Conservation (phyloP, 1,140 invertebrate genomes). For the Pantala flavescens region DNA sequence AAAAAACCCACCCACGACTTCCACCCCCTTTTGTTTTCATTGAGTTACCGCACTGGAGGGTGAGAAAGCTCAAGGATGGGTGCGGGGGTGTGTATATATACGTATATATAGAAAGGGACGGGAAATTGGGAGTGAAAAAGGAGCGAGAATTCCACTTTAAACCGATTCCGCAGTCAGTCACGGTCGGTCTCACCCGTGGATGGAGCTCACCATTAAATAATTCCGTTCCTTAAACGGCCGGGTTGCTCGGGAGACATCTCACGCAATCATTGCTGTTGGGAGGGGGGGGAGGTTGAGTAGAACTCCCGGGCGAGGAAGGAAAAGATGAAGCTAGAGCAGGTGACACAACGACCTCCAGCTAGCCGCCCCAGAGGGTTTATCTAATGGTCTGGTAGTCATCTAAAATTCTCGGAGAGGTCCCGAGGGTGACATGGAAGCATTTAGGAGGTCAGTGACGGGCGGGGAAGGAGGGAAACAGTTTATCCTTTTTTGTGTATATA, state of each 20-base stretch:
- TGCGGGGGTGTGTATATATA: background rate
- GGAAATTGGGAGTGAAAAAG: background rate
- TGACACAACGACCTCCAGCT: background rate
- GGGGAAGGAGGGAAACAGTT: background rate
- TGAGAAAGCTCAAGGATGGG: background rate
- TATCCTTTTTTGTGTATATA: background rate
- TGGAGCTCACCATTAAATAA: slow-evolving; percentile 5
- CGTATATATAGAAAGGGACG: background rate
- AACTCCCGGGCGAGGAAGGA: background rate
- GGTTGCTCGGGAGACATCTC: background rate
- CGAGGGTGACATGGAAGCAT: background rate
- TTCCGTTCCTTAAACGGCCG: background rate
- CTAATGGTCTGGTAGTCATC: background rate
- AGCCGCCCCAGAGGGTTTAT: background rate
- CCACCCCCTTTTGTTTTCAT: slow-evolving; percentile 4
- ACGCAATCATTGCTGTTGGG: background rate
- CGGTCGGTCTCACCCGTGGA: background rate
- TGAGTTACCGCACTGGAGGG: background rate
- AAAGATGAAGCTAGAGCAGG: background rate
- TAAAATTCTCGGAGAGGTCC: background rate
- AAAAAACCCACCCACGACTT: background rate
- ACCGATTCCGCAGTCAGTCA: background rate
- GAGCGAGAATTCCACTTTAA: background rate
- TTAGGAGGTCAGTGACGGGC: slow-evolving; percentile 2
- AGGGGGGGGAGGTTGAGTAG: background rate